phyloP scores from a whole-genome alignment of 2,113 vertebrate species.

The Ramphastos sulfuratus region DNA sequence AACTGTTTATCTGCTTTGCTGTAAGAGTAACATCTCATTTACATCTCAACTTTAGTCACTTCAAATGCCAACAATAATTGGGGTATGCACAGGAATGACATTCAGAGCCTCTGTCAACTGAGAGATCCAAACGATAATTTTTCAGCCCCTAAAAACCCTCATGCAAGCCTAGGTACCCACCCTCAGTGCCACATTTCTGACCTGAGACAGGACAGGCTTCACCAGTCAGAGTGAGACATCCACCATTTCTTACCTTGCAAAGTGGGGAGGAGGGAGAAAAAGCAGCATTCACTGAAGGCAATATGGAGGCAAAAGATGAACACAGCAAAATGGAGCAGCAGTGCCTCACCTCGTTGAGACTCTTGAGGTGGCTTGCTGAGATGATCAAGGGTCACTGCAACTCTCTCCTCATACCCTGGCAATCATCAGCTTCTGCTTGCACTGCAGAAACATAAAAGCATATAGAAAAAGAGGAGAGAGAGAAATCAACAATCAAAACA shows the following conservation, averaged over 20 bases:
- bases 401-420: fast-evolving
- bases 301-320: neutral
- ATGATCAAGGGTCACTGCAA: neutral
- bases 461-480: neutral
- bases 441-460: neutral
- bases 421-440: neutral
- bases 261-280: neutral
- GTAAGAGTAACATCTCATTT: neutral
- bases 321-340: neutral
- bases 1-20: neutral
- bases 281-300: neutral
- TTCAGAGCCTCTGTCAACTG: neutral
- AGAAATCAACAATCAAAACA: neutral
- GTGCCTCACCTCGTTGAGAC: neutral
- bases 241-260: neutral
- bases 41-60: neutral
- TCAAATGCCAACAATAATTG: neutral
- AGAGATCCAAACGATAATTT: neutral
- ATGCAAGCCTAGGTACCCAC: fast-evolving
- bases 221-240: neutral
- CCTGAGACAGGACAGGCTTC: neutral
- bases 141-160: neutral
- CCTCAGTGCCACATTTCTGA: neutral
- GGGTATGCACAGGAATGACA: neutral
- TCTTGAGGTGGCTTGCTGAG: neutral